Percentiles rank a stretch among this genome's conserved stretches.
Conservation (phyloP, 2,797 vertebrate species). For the Pithecia hirsuta region DNA sequence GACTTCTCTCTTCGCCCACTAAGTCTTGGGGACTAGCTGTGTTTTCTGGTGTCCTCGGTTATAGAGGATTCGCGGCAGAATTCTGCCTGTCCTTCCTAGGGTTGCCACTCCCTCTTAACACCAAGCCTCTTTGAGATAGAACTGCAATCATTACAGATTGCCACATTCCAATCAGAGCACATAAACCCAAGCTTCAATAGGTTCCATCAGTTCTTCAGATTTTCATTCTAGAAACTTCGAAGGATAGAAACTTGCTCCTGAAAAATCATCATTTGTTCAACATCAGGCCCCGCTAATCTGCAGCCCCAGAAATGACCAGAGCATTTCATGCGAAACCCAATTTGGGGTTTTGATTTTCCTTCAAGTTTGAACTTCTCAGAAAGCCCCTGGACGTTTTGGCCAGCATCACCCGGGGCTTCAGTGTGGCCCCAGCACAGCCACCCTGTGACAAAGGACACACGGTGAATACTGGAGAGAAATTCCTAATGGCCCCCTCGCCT, state of each 20-base stretch:
- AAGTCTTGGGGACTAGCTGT: background rate
- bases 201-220: background rate
- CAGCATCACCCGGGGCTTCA: background rate
- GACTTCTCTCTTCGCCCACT: background rate
- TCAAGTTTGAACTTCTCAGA: background rate
- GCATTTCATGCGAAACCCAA: background rate
- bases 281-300: background rate
- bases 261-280: background rate
- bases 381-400: background rate
- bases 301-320: background rate
- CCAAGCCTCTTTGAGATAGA: background rate
- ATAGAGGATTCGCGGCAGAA: background rate
- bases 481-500: background rate
- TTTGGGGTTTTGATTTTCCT: background rate
- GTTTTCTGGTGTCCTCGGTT: background rate
- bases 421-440: background rate
- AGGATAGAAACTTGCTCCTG: background rate
- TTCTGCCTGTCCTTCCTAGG: background rate
- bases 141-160: background rate
- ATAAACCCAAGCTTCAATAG: background rate
- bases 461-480: background rate
- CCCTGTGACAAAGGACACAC: background rate
- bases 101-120: too few relatives aligned
- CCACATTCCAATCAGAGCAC: background rate
- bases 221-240: background rate